Conservation (phyloP, 2,888 invertebrate species). For the Drosophila pseudotakahashii region DNA sequence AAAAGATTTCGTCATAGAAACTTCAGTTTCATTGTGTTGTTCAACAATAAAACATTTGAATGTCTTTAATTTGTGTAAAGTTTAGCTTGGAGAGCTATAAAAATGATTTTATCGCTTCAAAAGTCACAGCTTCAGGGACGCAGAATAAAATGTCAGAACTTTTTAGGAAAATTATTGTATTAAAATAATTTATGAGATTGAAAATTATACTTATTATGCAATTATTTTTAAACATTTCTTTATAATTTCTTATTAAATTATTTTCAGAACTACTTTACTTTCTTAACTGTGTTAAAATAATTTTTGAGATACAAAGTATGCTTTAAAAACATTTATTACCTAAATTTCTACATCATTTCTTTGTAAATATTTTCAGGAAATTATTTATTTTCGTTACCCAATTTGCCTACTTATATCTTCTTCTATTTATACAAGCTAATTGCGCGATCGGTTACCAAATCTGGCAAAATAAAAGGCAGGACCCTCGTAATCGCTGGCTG, state of each 20-base stretch:
- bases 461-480: constrained; percentile 2
- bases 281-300: too few species aligned
- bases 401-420: neutral
- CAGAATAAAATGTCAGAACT: constrained; percentile 16
- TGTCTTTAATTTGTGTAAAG: constrained; percentile 25
- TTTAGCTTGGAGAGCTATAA: constrained; percentile 13
- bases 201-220: too few species aligned
- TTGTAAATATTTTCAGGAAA: neutral
- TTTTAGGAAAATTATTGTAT: neutral
- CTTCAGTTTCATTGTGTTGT: constrained; percentile 24
- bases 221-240: too few species aligned
- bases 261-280: neutral
- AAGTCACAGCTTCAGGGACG: constrained; percentile 26
- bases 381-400: neutral
- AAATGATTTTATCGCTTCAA: constrained; percentile 27
- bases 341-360: too few species aligned
- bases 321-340: too few species aligned
- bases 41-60: constrained; percentile 20
- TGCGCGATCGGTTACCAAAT: constrained; percentile 34
- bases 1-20: constrained; percentile 17
- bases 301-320: too few species aligned
- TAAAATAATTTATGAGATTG: too few species aligned
- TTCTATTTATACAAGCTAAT: constrained; percentile 19
- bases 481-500: constrained; percentile 36
- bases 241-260: neutral